Evolutionary conservation across 2,888 invertebrate genomes (phyloP).

Genomic region (Aporophyla lueneburgensis): DNA sequence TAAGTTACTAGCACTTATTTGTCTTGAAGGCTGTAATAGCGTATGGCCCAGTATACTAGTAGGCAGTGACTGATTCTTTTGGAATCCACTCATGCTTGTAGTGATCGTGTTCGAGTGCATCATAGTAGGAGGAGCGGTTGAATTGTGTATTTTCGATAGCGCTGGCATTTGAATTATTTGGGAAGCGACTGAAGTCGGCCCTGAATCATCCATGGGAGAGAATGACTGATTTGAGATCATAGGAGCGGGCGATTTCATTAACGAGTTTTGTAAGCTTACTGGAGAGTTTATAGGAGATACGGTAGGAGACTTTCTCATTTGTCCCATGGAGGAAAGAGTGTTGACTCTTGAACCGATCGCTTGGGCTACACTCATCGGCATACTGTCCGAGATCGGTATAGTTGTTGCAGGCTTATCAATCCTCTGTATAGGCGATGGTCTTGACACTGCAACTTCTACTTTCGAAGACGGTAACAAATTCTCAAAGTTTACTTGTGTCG

Average conservation of each 20-base stretch:
- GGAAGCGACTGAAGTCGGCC: constrained; percentile 78
- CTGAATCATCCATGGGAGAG: constrained; percentile 78
- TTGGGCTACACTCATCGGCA: constrained; percentile 84
- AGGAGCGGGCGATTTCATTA: constrained; percentile 87
- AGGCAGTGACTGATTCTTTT: constrained; percentile 83
- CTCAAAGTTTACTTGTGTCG: constrained; percentile 89
- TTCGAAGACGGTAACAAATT: constrained; percentile 88
- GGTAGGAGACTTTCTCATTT: constrained; percentile 86
- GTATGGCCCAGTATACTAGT: constrained; percentile 89
- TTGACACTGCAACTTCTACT: constrained; percentile 84
- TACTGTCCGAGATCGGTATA: constrained; percentile 75
- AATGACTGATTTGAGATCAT: constrained; percentile 81
- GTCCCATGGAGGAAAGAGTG: constrained; percentile 82
- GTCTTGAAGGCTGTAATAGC: constrained; percentile 85
- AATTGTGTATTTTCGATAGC: constrained; percentile 86
- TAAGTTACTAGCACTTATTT: constrained; percentile 81
- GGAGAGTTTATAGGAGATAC: constrained; percentile 87
- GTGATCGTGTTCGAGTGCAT: constrained; percentile 85
- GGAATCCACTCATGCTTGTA: constrained; percentile 82
- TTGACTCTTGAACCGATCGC: constrained; percentile 84
- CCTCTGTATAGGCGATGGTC: constrained; percentile 84
- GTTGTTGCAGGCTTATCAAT: constrained; percentile 80
- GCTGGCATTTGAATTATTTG: constrained; percentile 90
- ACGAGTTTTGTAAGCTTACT: constrained; percentile 78
- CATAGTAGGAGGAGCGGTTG: constrained; percentile 77